Base-by-base conservation (phyloP, 2,113 vertebrate species). In the Laticauda colubrina region DNA sequence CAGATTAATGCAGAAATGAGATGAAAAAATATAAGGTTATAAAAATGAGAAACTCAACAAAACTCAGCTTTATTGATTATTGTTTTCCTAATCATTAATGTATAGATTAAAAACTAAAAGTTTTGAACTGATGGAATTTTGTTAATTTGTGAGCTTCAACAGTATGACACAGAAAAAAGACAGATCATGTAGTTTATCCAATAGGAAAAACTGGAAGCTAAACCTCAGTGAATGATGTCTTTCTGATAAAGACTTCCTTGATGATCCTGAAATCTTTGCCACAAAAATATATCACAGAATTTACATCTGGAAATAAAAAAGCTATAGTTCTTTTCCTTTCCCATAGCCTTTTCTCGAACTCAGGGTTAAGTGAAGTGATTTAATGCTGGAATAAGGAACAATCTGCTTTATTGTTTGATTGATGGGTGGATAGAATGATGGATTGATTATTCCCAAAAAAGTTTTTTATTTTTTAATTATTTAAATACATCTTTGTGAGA, bases 271-370 rank as follows among this genome's bases (percentile, higher is more conserved):
- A 96, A 56, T 96, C 57, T 86, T 21, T 94, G 0, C 15, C 94
- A 61, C 51, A 92, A 75, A 61, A 85, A 48, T 94, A 91, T 90
- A 61, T 93, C 87, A 90, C 14, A 59, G 94, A 51, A 89, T 93
- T 90, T 93, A 95, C n/a, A 92, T 89, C 69, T 94, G 26, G 85
- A 93, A 95, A 96, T 53, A 51, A 88, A 95, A 90, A 94, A 91
- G 92, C 91, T 91, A 94, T 94, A 95, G 81, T 20, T 90, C 24
- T 89, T 29, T 92, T 29, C 54, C 26, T 95, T 92, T 24, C 53
- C 8, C 45, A 93, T 29, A 48, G 94, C 93, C 81, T 11, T 90
- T 94, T 81, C 85, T 26, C 48, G 20, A 23, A 15, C 64, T 54
- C 86, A 55, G 7, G 54, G 91, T 93, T 23, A 88, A 93, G 85